Evolutionary conservation across 2,797 vertebrate species (phyloP).

Genomic region (Xiphophorus birchmanni): DNA sequence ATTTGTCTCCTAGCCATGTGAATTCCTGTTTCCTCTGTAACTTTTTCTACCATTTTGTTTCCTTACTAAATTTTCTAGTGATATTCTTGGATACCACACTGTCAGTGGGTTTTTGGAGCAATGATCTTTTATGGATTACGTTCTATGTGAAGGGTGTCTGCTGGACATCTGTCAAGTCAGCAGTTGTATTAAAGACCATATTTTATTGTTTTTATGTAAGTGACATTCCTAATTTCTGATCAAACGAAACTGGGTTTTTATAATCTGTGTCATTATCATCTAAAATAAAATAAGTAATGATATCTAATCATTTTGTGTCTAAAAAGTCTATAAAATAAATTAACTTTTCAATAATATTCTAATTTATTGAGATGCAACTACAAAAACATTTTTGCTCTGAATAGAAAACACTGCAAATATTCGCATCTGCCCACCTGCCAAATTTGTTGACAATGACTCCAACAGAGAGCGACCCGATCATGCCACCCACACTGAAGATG

Average conservation of each 20-base stretch:
- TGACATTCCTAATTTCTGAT: neutral
- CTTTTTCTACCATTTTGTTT: no score
- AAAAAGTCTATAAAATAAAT: neutral
- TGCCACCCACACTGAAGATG: conserved; percentile 95
- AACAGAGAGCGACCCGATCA: conserved; percentile 91
- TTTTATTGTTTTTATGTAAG: neutral
- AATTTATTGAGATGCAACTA: neutral
- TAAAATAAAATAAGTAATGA: neutral
- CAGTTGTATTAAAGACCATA: neutral
- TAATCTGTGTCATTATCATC: no score
- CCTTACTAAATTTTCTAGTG: neutral
- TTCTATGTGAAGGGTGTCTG: neutral
- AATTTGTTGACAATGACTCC: conserved; percentile 88
- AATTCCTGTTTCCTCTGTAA: neutral
- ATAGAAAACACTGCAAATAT: neutral
- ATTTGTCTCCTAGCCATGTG: neutral
- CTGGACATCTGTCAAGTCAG: neutral
- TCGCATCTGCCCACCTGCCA: conserved; percentile 85
- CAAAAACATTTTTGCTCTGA: neutral
- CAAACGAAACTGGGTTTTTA: neutral
- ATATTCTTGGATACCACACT: neutral
- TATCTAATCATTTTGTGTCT: neutral
- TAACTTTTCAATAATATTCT: neutral
- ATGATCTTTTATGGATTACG: neutral
- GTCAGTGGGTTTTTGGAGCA: neutral